Evolutionary conservation across 1,140 invertebrate species (phyloP).

Genomic region (Drosophila malerkotliana): DNA sequence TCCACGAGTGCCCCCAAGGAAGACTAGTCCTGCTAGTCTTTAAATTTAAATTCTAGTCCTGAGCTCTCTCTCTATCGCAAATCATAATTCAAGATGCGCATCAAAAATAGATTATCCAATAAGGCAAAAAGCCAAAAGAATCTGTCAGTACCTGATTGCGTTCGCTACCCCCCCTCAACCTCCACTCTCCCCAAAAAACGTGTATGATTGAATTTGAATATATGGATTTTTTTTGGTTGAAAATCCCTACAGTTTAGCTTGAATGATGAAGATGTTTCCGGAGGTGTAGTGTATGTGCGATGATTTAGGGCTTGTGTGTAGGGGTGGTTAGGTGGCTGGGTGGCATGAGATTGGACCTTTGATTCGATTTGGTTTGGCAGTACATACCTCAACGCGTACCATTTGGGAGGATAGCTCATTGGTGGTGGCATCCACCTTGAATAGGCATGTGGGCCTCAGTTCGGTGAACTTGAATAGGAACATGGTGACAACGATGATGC

Average conservation of each 20-base stretch:
- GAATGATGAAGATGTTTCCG: constrained; percentile 16
- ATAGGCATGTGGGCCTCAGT: constrained; percentile 80
- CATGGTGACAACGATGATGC: constrained; percentile 81
- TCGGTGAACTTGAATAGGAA: constrained; percentile 83
- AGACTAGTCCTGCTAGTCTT: too few relatives aligned
- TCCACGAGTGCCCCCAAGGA: not conserved
- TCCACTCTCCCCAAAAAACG: not conserved
- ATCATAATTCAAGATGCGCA: not conserved
- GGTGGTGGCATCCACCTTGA: constrained; percentile 68
- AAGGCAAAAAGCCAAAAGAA: constrained; percentile 4
- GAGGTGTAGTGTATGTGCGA: constrained; percentile 6
- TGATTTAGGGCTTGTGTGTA: not conserved
- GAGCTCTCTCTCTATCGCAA: not conserved
- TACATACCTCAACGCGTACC: constrained; percentile 79
- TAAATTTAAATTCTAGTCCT: not conserved
- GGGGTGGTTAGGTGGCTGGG: not conserved
- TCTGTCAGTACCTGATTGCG: constrained; percentile 20
- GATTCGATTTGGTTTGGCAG: constrained; percentile 1
- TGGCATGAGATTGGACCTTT: constrained; percentile 21
- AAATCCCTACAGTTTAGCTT: constrained; percentile 5
- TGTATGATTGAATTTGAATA: constrained; percentile 35
- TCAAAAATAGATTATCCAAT: constrained; percentile 14
- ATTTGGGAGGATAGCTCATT: constrained; percentile 69
- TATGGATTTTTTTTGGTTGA: not conserved
- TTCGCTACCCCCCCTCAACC: not conserved